Percentiles rank a stretch among this genome's conserved stretches.
phyloP scores from a whole-genome alignment of 2,797 vertebrate species.

The Todus mexicanus region DNA sequence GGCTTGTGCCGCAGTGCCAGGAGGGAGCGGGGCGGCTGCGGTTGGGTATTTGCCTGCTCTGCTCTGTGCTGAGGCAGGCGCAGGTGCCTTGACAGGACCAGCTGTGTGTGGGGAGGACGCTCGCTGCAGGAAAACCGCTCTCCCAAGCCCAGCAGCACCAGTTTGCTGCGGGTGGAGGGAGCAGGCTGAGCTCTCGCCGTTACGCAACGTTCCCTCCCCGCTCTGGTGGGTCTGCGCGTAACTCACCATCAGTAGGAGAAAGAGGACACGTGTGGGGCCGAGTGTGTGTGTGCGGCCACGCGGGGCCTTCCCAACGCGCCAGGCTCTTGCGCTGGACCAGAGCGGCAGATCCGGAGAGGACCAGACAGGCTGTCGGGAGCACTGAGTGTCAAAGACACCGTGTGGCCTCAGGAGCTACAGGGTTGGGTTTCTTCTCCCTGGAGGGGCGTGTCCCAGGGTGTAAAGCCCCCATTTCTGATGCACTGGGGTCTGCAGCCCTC shows the following conservation, averaged over 20 bases:
- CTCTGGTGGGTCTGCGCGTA: not conserved
- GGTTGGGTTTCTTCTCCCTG: not conserved
- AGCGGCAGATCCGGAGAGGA: not conserved
- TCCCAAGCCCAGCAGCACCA: not conserved
- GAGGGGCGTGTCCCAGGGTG: too few relatives aligned
- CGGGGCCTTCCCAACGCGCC: not conserved
- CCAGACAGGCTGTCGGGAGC: not conserved
- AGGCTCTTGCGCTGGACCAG: not conserved
- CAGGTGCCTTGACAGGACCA: not conserved
- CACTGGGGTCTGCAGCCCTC: not conserved
- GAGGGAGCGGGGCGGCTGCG: not conserved
- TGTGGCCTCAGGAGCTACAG: not conserved
- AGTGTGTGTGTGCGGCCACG: not conserved
- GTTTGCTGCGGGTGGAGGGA: not conserved
- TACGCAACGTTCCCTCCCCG: not conserved
- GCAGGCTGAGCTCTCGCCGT: not conserved
- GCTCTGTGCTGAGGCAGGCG: not conserved
- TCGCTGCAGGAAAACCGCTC: not conserved
- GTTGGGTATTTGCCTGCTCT: not conserved
- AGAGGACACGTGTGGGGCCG: not conserved
- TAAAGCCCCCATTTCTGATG: not conserved
- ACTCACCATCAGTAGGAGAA: not conserved
- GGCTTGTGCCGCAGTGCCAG: not conserved
- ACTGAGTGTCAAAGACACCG: not conserved
- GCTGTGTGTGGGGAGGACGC: not conserved